Percentiles rank a stretch among this genome's conserved stretches.
These are phyloP conservation scores for Anastrepha obliqua DNA, from an alignment of 1,140 invertebrate species.

Conservation along the genomic window DNA sequence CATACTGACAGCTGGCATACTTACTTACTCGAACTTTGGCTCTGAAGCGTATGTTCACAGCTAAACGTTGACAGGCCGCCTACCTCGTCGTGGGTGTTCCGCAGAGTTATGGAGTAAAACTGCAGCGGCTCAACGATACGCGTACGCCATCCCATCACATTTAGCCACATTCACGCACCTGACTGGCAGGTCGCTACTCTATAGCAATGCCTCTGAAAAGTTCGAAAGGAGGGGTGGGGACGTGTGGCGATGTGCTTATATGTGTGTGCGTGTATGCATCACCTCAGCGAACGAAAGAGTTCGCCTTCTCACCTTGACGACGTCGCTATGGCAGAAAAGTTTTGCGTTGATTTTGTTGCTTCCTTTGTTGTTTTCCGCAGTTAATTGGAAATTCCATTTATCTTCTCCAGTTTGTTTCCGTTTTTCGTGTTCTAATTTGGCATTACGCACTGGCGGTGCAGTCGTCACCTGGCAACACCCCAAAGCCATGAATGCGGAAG, in stretches of 20 bases:
- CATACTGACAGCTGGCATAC: conserved; percentile 37
- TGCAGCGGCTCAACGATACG: conserved; percentile 9
- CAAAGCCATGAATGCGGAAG: background rate
- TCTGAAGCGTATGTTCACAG: background rate
- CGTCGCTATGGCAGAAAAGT: background rate
- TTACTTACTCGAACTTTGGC: background rate
- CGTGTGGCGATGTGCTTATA: background rate
- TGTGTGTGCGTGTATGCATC: background rate
- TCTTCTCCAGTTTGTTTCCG: background rate
- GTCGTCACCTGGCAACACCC: conserved; percentile 40
- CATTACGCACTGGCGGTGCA: background rate
- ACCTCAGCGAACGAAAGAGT: background rate
- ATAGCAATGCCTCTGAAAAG: background rate
- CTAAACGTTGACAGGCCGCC: conserved; percentile 25
- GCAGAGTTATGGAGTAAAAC: background rate
- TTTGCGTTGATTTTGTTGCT: conserved; percentile 1
- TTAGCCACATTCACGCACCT: background rate
- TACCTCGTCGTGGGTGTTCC: conserved; percentile 27
- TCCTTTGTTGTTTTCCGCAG: background rate
- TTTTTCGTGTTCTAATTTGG: conserved; percentile 45
- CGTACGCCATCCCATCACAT: conserved; percentile 5
- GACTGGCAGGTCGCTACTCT: background rate
- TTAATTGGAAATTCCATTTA: conserved; percentile 52
- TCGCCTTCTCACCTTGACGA: background rate
- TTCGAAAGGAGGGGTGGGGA: background rate